Conservation (phyloP, 2,797 vertebrate species). For the Galagoides demidoff region DNA sequence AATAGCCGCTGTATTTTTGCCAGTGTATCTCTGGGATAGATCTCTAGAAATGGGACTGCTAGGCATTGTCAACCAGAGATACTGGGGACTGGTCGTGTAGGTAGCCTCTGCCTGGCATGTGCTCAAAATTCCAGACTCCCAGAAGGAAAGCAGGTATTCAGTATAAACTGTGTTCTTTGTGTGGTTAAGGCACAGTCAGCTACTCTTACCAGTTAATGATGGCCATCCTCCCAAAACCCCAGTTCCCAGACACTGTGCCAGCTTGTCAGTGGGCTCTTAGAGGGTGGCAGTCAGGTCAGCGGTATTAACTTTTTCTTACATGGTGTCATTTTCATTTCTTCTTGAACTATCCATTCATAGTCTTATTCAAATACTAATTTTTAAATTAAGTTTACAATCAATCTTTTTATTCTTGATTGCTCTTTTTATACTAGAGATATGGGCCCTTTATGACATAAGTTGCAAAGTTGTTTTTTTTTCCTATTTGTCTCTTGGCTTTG, state of each 20-base stretch:
- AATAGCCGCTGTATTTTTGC: background rate
- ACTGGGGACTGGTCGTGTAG: background rate
- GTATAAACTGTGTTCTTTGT: background rate
- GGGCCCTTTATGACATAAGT: background rate
- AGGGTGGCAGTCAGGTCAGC: background rate
- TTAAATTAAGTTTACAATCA: background rate
- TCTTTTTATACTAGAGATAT: conserved; percentile 10
- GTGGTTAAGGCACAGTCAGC: background rate
- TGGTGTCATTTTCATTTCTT: conserved; percentile 18
- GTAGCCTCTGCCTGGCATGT: background rate
- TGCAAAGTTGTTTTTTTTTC: background rate
- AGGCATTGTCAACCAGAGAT: background rate
- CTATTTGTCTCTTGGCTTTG: conserved; percentile 7
- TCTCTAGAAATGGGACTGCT: background rate
- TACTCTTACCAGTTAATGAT: background rate
- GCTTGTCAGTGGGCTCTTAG: background rate
- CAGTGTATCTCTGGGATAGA: background rate
- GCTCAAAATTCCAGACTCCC: background rate
- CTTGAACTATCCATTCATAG: background rate
- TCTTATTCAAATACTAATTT: background rate
- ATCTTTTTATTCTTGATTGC: background rate
- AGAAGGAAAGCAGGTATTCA: background rate
- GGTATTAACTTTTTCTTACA: background rate
- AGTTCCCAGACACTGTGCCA: background rate
- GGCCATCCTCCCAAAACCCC: background rate